A percentile compares a stretch with the other conserved stretches of the same genome.
Conservation (phyloP, 2,888 invertebrate genomes). For the Leucoma salicis region DNA sequence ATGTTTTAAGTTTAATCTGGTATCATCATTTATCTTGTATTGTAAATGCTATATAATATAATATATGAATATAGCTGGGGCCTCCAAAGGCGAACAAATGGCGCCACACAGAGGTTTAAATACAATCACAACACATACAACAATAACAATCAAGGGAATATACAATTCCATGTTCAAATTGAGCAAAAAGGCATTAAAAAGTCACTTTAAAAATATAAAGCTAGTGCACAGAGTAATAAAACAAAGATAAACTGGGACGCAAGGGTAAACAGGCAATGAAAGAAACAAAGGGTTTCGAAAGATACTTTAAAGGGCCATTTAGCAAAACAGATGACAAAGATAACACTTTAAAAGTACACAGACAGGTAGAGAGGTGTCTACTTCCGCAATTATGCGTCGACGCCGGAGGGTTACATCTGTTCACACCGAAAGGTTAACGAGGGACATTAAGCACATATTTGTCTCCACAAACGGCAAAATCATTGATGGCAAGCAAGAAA, state of each 20-base stretch:
- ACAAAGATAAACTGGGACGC: slow-evolving; percentile 1
- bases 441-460: slow-evolving; percentile 49
- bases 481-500: slow-evolving; percentile 44
- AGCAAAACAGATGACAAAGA: slow-evolving; percentile 41
- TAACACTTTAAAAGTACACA: slow-evolving; percentile 34
- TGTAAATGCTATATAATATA: too few relatives aligned
- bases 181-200: too few relatives aligned
- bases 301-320: slow-evolving; percentile 36
- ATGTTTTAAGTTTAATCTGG: too few relatives aligned
- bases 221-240: slow-evolving; percentile 7
- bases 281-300: slow-evolving; percentile 34
- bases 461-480: slow-evolving; percentile 49
- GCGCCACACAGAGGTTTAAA: too few relatives aligned
- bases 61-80: too few relatives aligned
- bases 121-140: too few relatives aligned
- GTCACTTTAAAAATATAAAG: too few relatives aligned
- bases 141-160: too few relatives aligned
- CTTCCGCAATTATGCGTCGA: slow-evolving; percentile 67
- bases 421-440: slow-evolving; percentile 68
- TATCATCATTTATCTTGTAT: too few relatives aligned
- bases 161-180: too few relatives aligned
- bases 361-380: slow-evolving; percentile 27
- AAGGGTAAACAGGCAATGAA: slow-evolving; percentile 28
- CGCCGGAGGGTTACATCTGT: slow-evolving; percentile 55
- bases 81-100: too few relatives aligned